phyloP scores from a whole-genome alignment of 2,888 invertebrate species.

The Halictus quadricinctus region DNA sequence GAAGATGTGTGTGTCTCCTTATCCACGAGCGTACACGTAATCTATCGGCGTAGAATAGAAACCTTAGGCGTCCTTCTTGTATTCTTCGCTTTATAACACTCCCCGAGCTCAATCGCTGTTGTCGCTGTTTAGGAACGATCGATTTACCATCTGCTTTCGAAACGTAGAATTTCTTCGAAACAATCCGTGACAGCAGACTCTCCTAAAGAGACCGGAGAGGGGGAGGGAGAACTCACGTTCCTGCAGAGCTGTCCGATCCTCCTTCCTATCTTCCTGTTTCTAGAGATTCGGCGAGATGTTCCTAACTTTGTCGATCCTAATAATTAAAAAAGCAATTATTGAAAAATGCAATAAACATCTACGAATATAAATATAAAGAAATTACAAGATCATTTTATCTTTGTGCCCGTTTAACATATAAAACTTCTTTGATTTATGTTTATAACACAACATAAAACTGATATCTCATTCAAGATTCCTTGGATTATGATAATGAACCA shows the following conservation, averaged over 20 bases:
- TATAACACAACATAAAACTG: too few relatives aligned
- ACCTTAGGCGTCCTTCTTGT: conserved; percentile 28
- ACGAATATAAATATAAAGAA: background rate
- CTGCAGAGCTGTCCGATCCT: background rate
- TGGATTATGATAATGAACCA: too few relatives aligned
- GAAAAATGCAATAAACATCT: background rate
- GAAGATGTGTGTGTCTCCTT: conserved; percentile 12
- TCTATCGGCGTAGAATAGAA: conserved; percentile 39
- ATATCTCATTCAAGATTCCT: too few relatives aligned
- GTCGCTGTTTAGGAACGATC: conserved; percentile 21
- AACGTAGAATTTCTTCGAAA: conserved; percentile 17
- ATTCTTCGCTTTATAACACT: background rate
- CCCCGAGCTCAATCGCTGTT: background rate
- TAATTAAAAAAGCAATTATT: conserved; percentile 20
- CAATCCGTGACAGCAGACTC: conserved; percentile 21
- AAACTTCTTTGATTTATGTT: too few relatives aligned
- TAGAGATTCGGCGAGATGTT: conserved; percentile 20
- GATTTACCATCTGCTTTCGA: conserved; percentile 1
- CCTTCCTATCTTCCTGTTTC: conserved; percentile 19
- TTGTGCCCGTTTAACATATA: too few relatives aligned
- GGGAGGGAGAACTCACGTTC: background rate
- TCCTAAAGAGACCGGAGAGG: background rate
- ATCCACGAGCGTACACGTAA: conserved; percentile 27
- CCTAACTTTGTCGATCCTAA: conserved; percentile 52
- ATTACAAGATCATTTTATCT: too few relatives aligned